These are phyloP conservation scores for Halcyon chelicuti DNA, from an alignment of 2,797 vertebrate genomes.

Conservation along the genomic window DNA sequence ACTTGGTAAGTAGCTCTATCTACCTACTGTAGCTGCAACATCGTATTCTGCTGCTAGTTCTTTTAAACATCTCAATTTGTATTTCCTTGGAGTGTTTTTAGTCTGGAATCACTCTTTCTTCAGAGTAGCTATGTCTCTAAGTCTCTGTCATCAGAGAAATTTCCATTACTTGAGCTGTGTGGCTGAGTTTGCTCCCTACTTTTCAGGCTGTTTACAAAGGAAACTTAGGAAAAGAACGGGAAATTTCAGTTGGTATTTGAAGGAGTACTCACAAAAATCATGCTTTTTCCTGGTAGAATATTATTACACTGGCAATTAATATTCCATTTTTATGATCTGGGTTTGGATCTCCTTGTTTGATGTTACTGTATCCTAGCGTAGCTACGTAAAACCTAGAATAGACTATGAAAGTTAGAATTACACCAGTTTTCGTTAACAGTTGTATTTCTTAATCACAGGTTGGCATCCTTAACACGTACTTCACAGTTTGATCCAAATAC, in stretches of 20 bases:
- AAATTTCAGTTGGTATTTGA: background rate
- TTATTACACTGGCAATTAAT: background rate
- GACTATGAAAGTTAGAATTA: background rate
- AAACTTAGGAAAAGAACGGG: background rate
- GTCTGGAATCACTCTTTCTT: background rate
- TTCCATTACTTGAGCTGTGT: background rate
- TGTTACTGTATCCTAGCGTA: background rate
- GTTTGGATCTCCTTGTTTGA: background rate
- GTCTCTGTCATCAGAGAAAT: background rate
- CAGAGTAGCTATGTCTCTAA: background rate
- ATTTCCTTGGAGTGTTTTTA: background rate
- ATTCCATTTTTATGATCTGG: background rate
- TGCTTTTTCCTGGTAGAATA: background rate
- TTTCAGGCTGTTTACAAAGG: background rate
- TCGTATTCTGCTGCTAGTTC: background rate
- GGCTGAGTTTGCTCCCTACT: background rate
- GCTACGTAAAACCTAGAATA: background rate
- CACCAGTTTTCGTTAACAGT: background rate
- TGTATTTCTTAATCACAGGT: background rate
- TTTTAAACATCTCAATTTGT: background rate
- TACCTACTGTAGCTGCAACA: background rate
- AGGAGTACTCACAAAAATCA: background rate
- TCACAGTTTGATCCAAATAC: background rate
- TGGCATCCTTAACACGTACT: background rate
- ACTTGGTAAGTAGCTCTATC: background rate